Evolutionary conservation across 2,797 vertebrate genomes (phyloP).

Genomic region (Mallotus villosus): DNA sequence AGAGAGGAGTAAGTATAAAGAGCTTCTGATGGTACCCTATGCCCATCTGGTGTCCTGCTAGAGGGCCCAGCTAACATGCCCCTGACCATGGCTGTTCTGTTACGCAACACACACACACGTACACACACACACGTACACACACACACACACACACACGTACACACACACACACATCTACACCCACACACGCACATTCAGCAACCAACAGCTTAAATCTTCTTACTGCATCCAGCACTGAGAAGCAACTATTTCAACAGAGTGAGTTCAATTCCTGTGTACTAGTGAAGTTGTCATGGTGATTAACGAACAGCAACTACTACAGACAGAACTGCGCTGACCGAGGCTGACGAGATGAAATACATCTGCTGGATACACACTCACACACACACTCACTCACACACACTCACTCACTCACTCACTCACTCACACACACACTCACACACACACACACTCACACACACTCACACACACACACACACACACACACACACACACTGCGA

Average conservation of each 20-base stretch:
- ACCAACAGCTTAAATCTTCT: slow-evolving; percentile 1
- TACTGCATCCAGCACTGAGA: neutral
- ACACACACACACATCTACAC: neutral
- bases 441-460: neutral
- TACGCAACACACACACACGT: slow-evolving; percentile 7
- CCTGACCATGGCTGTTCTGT: slow-evolving; percentile 9
- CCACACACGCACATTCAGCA: slow-evolving; percentile 2
- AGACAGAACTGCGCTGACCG: neutral
- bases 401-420: neutral
- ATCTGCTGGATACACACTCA: neutral
- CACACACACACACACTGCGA: neutral
- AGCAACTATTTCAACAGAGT: slow-evolving; percentile 6
- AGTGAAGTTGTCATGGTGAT: slow-evolving; percentile 2
- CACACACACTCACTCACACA: neutral
- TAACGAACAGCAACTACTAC: slow-evolving; percentile 1
- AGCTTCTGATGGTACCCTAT: slow-evolving; percentile 37
- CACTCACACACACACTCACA: neutral
- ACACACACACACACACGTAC: neutral
- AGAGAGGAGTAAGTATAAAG: too few relatives aligned
- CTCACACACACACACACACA: neutral
- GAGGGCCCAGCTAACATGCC: slow-evolving; percentile 3
- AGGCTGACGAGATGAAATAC: neutral
- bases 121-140: neutral
- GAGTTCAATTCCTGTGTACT: neutral
- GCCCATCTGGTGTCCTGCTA: slow-evolving; percentile 42